phyloP scores from a whole-genome alignment of 2,888 invertebrate species.

The Leptopilina drosophilae region DNA sequence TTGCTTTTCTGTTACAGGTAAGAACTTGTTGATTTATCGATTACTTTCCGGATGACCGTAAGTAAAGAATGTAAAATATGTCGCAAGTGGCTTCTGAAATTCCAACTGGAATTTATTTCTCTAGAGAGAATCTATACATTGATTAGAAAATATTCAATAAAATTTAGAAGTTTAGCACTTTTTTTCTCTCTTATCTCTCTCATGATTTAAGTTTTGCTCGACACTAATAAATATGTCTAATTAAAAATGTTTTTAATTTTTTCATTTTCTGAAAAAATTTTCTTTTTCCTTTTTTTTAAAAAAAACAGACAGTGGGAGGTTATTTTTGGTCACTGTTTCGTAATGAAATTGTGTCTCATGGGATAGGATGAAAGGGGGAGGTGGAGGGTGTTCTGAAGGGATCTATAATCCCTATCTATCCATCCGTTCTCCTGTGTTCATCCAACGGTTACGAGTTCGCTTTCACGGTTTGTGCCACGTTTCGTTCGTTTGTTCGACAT shows the following conservation, averaged over 20 bases:
- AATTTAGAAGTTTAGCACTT: too few species aligned
- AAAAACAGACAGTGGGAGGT: background rate
- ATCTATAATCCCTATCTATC: conserved; percentile 58
- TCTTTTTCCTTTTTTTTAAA: background rate
- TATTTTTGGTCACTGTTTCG: conserved; percentile 65
- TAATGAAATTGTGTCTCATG: conserved; percentile 70
- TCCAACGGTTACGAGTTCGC: conserved; percentile 60
- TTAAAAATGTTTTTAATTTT: too few species aligned
- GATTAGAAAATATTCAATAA: too few species aligned
- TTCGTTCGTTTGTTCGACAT: conserved; percentile 72
- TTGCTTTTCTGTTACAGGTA: conserved; percentile 63
- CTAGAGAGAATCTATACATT: too few species aligned
- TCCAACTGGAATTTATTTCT: background rate
- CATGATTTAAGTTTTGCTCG: too few species aligned
- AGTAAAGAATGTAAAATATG: conserved; percentile 47
- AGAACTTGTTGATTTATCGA: conserved; percentile 58
- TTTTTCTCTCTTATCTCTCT: background rate
- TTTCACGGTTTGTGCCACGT: conserved; percentile 68
- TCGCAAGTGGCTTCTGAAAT: background rate
- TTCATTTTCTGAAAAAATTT: background rate
- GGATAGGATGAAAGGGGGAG: conserved; percentile 34
- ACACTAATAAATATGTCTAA: too few species aligned
- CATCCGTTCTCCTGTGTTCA: conserved; percentile 61
- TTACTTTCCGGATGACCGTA: conserved; percentile 52
- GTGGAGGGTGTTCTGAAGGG: conserved; percentile 50